Base-by-base conservation (phyloP, 2,113 vertebrate genomes). In the Tachuris rubrigastra region DNA sequence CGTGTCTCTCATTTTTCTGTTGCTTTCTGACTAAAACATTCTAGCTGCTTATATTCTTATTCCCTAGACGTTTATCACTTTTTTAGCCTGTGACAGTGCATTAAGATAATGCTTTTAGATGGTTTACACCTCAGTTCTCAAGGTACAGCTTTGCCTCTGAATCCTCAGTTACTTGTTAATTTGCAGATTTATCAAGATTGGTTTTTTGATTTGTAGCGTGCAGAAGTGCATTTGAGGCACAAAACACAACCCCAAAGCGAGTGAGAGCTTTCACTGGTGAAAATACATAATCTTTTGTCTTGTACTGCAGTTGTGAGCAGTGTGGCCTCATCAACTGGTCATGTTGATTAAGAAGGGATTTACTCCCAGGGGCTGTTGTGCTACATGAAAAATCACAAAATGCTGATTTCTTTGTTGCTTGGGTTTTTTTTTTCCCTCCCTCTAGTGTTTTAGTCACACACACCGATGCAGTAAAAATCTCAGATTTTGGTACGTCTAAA, bases 401-500 rank as follows among this genome's bases (percentile, higher is more conserved):
- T 44, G 25, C 73, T 82, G 31, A 85, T 74, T 69, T 87, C 24
- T 60, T 33, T 37, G 14, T 50, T 50, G 49, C 14, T 27, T 50
- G 13, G 23, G 28, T 39, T 49, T 62, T 52, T 37, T 78, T 39
- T 35, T 17, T 19, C 1, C 12, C 10, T 42, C 49, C 35, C 7
- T 59, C 49, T 92, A 99, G 99, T 83, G 99, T 99, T 96, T 98
- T 99, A 97, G 99, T 99, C 93, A 99, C 99, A 80, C 99, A 99
- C 92, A 99, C 98, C 60, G 99, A 99, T 97, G 98, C 98, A 90
- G 98, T 99, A 87, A 99, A 99, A 97, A 99, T 99, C 96, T 99
- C 99, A 9, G 99, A 99, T 97, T 99, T 99, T 95, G 99, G 99
- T 65, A 99, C 99, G 0, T 99, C 99, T 92, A 99, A 99, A 97